Base-by-base conservation (phyloP, 2,113 vertebrate species). In the Thamnophis sirtalis region DNA sequence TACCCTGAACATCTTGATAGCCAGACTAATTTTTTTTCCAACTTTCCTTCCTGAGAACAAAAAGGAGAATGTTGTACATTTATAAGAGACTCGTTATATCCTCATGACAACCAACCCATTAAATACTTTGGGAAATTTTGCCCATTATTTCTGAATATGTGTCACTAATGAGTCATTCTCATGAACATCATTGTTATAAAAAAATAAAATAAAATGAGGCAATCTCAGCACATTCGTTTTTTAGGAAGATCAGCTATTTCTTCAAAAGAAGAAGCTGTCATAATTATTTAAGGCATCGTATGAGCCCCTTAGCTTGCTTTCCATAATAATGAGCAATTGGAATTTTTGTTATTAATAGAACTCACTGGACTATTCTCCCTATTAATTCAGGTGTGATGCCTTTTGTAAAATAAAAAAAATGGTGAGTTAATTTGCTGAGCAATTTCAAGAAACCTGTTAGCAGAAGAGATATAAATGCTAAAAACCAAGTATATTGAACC, bases 91-190 rank as follows among this genome's bases (percentile, higher is more conserved):
- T 63, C 58, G 11, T 87, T 87, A 91, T 63, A 87, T 68, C 11
- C 28, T 68, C 56, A 26, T 58, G 80, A 58, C 33, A 90, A 90
- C 51, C 33, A 90, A 90, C 28, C 22, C 28, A 43, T 88, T 54
- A 88, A 80, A 15, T 24, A 73, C 33, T 88, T 92, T 43, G 56
- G 85, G n/a, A 88, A 55, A 38, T 88, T 49, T 58, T 92, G 43
- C 54, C 68, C 54, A 89, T 92, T 92, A 60, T 89, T 92, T 84
- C 73, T 85, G 54, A 89, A 51, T 58, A 54, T 84, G n/a, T 87
- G 90, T 53, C 49, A 63, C 56, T 91, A 91, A 91, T 91, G 91
- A 92, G 68, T 85, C 91, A 91, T 68, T 88, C 86, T 54, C 60
- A 84, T 51, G 91, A 84, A 89, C 87, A 92, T 58, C 73, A 28